Conservation (phyloP, 2,888 invertebrate species). For the Serripes groenlandicus region DNA sequence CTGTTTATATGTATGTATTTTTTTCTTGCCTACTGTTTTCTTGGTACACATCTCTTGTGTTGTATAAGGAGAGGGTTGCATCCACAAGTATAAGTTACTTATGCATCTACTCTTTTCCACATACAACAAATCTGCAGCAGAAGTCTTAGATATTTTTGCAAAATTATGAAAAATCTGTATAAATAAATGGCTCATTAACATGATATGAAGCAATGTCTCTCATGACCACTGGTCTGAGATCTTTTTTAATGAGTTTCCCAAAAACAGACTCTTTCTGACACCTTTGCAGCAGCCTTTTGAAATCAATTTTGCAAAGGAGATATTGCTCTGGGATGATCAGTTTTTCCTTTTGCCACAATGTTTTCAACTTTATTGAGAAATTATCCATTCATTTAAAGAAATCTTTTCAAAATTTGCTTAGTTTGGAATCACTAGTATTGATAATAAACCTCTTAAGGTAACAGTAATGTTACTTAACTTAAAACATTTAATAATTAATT, state of each 20-base stretch:
- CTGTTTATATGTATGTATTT: conserved; percentile 45
- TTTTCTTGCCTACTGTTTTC: conserved; percentile 46
- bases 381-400: neutral
- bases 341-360: conserved; percentile 12
- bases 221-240: no score
- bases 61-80: neutral
- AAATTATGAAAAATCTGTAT: no score
- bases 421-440: no score
- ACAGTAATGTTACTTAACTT: no score
- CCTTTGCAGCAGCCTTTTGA: neutral
- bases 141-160: no score
- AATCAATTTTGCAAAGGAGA: neutral
- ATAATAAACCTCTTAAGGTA: no score
- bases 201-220: no score
- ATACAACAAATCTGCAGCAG: no score
- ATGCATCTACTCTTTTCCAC: no score
- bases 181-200: no score
- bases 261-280: neutral
- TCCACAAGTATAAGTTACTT: no score
- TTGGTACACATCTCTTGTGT: conserved; percentile 16
- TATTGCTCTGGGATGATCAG: neutral
- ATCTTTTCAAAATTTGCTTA: neutral
- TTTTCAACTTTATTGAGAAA: neutral
- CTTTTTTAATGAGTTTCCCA: neutral
- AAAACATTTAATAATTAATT: no score